Percentiles rank a stretch among this genome's conserved stretches.
These are phyloP conservation scores for Metallyticus violacea DNA, from an alignment of 2,888 invertebrate species.

Conservation along the genomic window DNA sequence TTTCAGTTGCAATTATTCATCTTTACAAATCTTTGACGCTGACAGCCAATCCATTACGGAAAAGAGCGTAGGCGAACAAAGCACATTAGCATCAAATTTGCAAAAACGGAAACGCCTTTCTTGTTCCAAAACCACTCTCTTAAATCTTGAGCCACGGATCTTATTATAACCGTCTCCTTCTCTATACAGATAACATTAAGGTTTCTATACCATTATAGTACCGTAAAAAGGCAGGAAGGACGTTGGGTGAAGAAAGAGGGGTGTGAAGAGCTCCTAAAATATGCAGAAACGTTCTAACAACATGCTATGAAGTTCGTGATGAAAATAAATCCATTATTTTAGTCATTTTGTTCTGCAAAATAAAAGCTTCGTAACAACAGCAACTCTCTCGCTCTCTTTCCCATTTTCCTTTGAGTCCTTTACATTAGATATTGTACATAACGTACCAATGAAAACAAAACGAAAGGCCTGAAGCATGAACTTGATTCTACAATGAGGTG, in stretches of 20 bases:
- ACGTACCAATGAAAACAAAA: not conserved
- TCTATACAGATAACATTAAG: not conserved
- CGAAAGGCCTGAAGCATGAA: not conserved
- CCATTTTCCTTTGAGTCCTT: not conserved
- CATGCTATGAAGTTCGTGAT: not conserved
- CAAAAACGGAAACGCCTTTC: not conserved
- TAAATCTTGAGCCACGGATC: not conserved
- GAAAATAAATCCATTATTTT: not conserved
- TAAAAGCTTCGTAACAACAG: not conserved
- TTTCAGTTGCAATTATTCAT: not conserved
- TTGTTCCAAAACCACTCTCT: not conserved
- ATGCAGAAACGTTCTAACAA: not conserved
- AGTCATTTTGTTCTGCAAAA: not conserved
- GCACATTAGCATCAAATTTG: not conserved
- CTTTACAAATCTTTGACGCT: not conserved
- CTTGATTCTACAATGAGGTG: not conserved
- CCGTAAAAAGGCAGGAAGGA: too few relatives aligned
- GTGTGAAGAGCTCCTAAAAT: not conserved
- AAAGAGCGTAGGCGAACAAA: not conserved
- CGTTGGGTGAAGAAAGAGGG: not conserved
- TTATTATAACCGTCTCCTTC: not conserved
- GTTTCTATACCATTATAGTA: not conserved
- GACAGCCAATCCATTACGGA: not conserved
- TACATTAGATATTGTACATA: not conserved
- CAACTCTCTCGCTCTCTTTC: not conserved